Conservation (phyloP, 2,797 vertebrate species). For the Onychomys torridus region DNA sequence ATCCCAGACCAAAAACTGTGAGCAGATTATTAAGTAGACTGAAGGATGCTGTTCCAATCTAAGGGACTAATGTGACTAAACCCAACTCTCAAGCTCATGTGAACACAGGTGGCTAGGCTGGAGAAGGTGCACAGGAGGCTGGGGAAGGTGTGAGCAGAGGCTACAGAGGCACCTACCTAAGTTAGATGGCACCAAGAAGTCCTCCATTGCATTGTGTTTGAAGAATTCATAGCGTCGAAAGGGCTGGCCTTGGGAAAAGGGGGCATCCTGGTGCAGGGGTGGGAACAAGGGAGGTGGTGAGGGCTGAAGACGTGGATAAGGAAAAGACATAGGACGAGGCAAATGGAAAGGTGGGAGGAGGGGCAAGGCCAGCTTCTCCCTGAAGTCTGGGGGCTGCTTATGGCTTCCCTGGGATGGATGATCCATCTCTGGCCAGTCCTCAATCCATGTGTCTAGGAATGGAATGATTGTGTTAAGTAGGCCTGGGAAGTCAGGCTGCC, state of each 20-base stretch:
- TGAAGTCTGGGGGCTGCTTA: slow-evolving; percentile 70
- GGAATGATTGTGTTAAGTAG: slow-evolving; percentile 66
- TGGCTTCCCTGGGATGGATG: slow-evolving; percentile 74
- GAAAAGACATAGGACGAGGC: slow-evolving; percentile 63
- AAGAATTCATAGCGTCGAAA: slow-evolving; percentile 74
- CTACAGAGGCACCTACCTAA: slow-evolving; percentile 73
- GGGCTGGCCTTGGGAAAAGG: slow-evolving; percentile 61
- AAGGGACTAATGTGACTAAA: background rate
- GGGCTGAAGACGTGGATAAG: slow-evolving; percentile 60
- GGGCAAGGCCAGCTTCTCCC: slow-evolving; percentile 71
- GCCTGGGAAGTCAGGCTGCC: background rate
- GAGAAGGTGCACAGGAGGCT: background rate
- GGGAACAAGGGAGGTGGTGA: slow-evolving; percentile 52
- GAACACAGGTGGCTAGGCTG: background rate
- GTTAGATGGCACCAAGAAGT: slow-evolving; percentile 71
- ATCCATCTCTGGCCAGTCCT: slow-evolving; percentile 76
- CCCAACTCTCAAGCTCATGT: background rate
- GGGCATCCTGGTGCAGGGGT: slow-evolving; percentile 66
- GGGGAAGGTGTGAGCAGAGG: background rate
- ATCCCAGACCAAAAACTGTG: background rate
- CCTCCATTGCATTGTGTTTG: slow-evolving; percentile 69
- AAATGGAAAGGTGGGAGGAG: slow-evolving; percentile 43
- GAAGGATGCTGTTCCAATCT: background rate
- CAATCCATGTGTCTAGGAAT: slow-evolving; percentile 75
- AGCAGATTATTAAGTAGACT: background rate